Base-by-base conservation (phyloP, 2,797 vertebrate genomes). In the Chelidonichthys spinosus region DNA sequence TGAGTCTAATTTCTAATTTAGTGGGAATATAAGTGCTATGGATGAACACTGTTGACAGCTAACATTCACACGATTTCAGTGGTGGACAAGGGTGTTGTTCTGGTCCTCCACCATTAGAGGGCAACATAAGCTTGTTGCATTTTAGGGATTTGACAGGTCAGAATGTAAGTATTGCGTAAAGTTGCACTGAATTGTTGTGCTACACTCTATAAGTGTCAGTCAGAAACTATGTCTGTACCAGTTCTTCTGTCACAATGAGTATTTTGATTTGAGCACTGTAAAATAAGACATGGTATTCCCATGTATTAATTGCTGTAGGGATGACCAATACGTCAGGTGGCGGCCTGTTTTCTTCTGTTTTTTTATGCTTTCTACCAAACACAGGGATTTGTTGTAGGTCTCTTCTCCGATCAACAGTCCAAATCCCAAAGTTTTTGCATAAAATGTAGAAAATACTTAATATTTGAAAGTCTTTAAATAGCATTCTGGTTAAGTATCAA, bases 41-140 rank as follows among this genome's bases (percentile, higher is more conserved):
- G 25, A 25, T 25, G 25, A 25, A 25, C 52, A 58, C 9, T 71
- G 63, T 58, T 75, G 69, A 80, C 25, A 15, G 44, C 39, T 18
- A 10, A 68, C 59, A 69, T 76, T 74, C 37, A 43, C 25, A 7
- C n/a, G 5, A 63, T 69, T 77, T 33, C 50, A 36, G 35, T 56
- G n/a, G 4, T 9, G 59, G 11, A 35, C 15, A 9, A 18, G 8
- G 39, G 35, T 44, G 47, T 25, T 67, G 37, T 55, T 11, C 39
- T 60, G 44, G 37, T n/a, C 67, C 44, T 74, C 15, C 44, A 78
- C 77, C 65, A 46, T 68, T 61, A 81, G 67, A 75, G 65, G 64
- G 46, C 72, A 76, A 50, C 8, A 59, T 52, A 15, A 43, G 15
- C 55, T 7, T 6, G 14, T 17, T 53, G 6, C 25, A 8, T 54